Conservation (phyloP, 2,888 invertebrate genomes). For the Spatulosminthurus flaviceps region DNA sequence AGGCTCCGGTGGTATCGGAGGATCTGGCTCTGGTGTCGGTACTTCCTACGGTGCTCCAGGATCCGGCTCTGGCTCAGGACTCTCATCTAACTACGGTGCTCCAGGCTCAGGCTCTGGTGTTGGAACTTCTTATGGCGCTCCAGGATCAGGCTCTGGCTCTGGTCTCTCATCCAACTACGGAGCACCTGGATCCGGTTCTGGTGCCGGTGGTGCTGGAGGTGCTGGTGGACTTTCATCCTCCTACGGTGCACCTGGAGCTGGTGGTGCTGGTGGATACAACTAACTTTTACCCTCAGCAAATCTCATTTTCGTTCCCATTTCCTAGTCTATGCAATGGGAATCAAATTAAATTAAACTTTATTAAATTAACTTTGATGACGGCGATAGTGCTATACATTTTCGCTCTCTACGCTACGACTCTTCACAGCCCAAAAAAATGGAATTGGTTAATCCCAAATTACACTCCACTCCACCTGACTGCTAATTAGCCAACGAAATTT, state of each 20-base stretch:
- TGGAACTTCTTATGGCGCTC: background rate
- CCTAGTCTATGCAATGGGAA: constrained; percentile 4
- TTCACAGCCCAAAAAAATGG: background rate
- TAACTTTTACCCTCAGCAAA: background rate
- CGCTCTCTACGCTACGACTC: constrained; percentile 11
- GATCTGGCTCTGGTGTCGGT: constrained; percentile 11
- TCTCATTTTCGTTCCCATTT: constrained; percentile 4
- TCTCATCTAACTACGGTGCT: too few species aligned
- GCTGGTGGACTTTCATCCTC: background rate
- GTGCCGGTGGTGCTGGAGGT: background rate
- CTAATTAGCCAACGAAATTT: constrained; percentile 6
- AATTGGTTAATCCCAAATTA: constrained; percentile 4
- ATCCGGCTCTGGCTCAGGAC: constrained; percentile 32
- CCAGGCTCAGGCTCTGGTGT: constrained; percentile 23
- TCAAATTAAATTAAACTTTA: constrained; percentile 9
- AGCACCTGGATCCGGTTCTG: constrained; percentile 1
- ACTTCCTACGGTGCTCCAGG: constrained; percentile 32
- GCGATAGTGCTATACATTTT: constrained; percentile 33
- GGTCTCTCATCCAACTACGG: too few species aligned
- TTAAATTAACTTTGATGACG: constrained; percentile 8
- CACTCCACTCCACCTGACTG: constrained; percentile 1
- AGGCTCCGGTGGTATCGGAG: constrained; percentile 19
- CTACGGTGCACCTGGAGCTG: constrained; percentile 27
- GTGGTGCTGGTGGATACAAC: constrained; percentile 19
- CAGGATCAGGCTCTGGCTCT: constrained; percentile 7